These are phyloP conservation scores for Cyanocitta stelleri DNA, from an alignment of 2,113 vertebrate genomes.

Conservation along the genomic window DNA sequence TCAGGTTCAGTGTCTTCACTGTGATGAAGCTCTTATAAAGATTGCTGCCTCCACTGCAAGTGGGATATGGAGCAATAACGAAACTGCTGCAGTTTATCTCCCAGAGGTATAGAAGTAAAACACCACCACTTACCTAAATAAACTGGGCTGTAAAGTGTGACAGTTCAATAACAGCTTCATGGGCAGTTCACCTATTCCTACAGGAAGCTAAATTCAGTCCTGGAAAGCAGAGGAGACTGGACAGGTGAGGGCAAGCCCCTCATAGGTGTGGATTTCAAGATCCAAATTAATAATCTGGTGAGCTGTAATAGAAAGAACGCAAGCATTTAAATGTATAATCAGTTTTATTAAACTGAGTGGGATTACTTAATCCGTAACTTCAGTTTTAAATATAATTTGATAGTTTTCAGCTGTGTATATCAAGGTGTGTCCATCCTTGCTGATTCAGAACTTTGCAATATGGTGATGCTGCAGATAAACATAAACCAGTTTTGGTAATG, in stretches of 20 bases:
- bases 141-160: constrained; percentile 45
- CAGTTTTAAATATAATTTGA: background rate
- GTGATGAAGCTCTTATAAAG: constrained; percentile 45
- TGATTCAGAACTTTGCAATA: background rate
- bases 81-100: constrained; percentile 45
- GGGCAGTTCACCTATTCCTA: background rate
- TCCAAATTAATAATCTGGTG: background rate
- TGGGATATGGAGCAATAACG: constrained; percentile 25
- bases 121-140: constrained; percentile 48
- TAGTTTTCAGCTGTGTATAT: background rate
- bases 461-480: background rate
- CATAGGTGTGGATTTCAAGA: background rate
- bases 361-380: background rate
- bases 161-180: constrained; percentile 49
- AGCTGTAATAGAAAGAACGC: background rate
- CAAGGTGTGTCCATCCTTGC: background rate
- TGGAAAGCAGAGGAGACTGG: background rate
- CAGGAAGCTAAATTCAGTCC: background rate
- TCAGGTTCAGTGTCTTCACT: constrained; percentile 36
- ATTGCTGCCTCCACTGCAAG: constrained; percentile 6
- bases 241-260: background rate
- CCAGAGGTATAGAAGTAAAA: constrained; percentile 58
- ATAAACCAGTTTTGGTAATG: background rate
- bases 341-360: background rate
- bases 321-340: background rate